Evolutionary conservation across 2,113 vertebrate genomes (phyloP).

Genomic region (Toxotes chatareus): DNA sequence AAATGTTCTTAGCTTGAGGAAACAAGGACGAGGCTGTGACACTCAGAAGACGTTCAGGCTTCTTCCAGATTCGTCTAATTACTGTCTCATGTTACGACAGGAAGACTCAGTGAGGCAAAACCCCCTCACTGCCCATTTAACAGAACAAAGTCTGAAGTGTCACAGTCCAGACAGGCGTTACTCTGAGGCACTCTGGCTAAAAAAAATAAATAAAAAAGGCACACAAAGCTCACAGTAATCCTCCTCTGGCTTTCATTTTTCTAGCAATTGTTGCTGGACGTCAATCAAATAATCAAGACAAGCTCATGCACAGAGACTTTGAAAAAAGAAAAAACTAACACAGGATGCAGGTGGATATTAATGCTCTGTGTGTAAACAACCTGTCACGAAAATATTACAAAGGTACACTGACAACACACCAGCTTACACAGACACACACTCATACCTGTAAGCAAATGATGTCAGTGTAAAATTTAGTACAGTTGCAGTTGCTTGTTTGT

Average conservation of each 20-base stretch:
- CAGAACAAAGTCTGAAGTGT: slow-evolving; percentile 3
- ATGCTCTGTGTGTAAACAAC: neutral
- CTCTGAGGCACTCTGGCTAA: neutral
- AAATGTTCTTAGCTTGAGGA: neutral
- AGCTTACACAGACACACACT: neutral
- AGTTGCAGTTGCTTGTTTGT: slow-evolving; percentile 41
- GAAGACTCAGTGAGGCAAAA: neutral
- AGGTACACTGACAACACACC: neutral
- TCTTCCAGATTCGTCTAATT: slow-evolving; percentile 11
- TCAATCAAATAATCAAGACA: too few species aligned
- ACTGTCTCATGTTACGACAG: slow-evolving; percentile 12
- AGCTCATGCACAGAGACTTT: neutral
- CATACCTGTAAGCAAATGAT: slow-evolving; percentile 34
- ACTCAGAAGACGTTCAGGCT: neutral
- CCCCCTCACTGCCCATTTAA: slow-evolving; percentile 12
- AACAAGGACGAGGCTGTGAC: slow-evolving; percentile 9
- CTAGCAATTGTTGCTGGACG: neutral
- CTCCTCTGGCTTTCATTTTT: neutral
- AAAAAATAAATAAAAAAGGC: neutral
- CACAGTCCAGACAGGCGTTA: neutral
- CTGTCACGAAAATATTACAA: neutral
- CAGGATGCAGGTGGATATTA: neutral
- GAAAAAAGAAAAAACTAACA: neutral
- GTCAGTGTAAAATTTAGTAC: slow-evolving; percentile 47
- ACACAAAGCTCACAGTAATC: neutral